These are phyloP conservation scores for Tenodera sinensis DNA, from an alignment of 2,888 invertebrate genomes.

Conservation along the genomic window DNA sequence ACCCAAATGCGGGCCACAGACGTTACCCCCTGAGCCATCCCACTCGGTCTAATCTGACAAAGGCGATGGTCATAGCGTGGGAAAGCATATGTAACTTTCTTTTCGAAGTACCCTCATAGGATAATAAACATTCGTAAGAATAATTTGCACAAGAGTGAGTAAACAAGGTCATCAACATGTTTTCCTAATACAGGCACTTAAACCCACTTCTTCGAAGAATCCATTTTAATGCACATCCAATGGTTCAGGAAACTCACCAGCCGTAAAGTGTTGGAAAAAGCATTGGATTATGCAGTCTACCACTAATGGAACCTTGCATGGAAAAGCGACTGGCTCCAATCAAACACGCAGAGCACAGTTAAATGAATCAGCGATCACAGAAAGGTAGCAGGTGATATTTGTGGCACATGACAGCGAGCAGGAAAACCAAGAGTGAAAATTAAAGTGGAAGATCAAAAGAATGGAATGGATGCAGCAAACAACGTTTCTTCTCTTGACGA, in stretches of 20 bases:
- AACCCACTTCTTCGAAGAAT: no score
- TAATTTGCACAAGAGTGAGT: no score
- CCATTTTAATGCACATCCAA: no score
- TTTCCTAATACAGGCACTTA: no score
- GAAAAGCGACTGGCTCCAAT: neutral
- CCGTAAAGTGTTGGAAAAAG: neutral
- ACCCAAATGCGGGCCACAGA: no score
- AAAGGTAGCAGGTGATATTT: neutral
- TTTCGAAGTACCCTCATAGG: no score
- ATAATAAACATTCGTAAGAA: no score
- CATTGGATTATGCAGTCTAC: neutral
- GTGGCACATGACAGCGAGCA: neutral
- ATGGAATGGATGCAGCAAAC: neutral
- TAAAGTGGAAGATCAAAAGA: conserved; percentile 13
- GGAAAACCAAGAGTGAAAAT: neutral
- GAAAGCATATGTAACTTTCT: no score
- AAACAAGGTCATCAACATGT: no score
- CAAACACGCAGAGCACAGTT: neutral
- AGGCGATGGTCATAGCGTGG: no score
- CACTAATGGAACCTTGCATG: neutral
- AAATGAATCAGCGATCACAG: neutral
- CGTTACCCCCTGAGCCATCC: no score
- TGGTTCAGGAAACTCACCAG: neutral
- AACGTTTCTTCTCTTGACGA: neutral
- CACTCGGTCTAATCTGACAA: no score